Percentiles rank a stretch among this genome's conserved stretches.
Conservation (phyloP, 2,888 invertebrate genomes). For the Palloptera scutellata region DNA sequence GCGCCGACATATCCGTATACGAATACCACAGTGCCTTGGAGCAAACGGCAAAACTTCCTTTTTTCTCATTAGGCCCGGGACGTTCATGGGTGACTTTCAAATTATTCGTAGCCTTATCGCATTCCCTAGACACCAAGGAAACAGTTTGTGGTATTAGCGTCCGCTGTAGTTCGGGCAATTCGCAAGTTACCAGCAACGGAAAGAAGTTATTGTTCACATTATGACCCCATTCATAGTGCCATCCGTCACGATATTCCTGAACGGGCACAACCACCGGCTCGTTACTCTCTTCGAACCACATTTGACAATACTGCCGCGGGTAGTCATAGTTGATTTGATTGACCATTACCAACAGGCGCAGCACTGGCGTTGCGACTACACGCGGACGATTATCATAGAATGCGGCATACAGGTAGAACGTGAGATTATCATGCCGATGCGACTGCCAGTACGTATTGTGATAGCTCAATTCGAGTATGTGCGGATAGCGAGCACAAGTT, state of each 20-base stretch:
- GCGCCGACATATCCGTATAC: constrained; percentile 85
- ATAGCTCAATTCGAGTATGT: constrained; percentile 84
- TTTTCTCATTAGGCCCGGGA: constrained; percentile 36
- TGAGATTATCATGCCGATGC: constrained; percentile 76
- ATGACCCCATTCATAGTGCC: constrained; percentile 90
- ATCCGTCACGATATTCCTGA: constrained; percentile 87
- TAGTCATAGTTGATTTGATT: constrained; percentile 80
- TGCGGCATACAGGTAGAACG: constrained; percentile 87
- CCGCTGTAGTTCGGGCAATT: constrained; percentile 71
- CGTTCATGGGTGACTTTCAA: constrained; percentile 82
- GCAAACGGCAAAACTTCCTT: constrained; percentile 81
- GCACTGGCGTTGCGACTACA: constrained; percentile 76
- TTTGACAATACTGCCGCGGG: constrained; percentile 73
- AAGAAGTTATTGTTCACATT: constrained; percentile 81
- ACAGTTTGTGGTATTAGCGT: constrained; percentile 66
- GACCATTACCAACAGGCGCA: constrained; percentile 85
- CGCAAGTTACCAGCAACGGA: constrained; percentile 88
- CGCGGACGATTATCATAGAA: constrained; percentile 82
- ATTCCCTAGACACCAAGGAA: constrained; percentile 80
- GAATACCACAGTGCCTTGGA: constrained; percentile 92
- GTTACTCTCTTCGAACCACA: constrained; percentile 82
- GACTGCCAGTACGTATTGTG: constrained; percentile 94
- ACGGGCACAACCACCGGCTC: constrained; percentile 80
- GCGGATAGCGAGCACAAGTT: constrained; percentile 81
- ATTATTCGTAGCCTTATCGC: constrained; percentile 85